Conservation (phyloP, 2,113 vertebrate genomes). For the Siniperca chuatsi region DNA sequence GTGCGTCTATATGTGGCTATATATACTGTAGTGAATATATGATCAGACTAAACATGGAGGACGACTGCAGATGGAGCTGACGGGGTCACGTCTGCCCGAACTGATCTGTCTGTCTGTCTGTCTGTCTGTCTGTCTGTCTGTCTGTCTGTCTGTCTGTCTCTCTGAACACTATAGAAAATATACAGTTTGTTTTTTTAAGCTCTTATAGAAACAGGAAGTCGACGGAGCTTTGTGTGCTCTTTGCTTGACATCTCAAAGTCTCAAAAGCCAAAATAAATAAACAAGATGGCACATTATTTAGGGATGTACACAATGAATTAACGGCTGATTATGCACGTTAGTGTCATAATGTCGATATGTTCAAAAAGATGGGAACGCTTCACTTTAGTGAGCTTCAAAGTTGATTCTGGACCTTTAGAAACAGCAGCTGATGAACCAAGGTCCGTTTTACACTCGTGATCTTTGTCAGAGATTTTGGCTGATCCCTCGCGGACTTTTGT, state of each 20-base stretch:
- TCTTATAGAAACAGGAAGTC: background rate
- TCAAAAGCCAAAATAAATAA: background rate
- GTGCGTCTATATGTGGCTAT: constrained; percentile 63
- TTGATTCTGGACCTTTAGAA: too few relatives aligned
- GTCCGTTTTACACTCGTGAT: too few relatives aligned
- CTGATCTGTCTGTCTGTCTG: constrained; percentile 22
- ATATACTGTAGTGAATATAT: constrained; percentile 61
- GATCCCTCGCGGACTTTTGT: too few relatives aligned
- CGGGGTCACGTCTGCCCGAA: constrained; percentile 52
- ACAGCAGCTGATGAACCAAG: too few relatives aligned
- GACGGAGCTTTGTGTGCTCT: too few relatives aligned
- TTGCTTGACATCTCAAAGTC: background rate
- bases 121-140: constrained; percentile 21
- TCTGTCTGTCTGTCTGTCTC: constrained; percentile 7
- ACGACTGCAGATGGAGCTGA: constrained; percentile 69
- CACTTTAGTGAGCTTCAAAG: too few relatives aligned
- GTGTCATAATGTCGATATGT: background rate
- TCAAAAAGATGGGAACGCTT: too few relatives aligned
- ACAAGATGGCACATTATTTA: background rate
- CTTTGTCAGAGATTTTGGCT: too few relatives aligned
- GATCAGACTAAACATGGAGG: constrained; percentile 62
- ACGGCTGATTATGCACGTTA: background rate
- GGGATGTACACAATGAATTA: too few relatives aligned
- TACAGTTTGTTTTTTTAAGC: background rate
- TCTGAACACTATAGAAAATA: constrained; percentile 5